Evolutionary conservation across 2,797 vertebrate genomes (phyloP).

Genomic region (Diglossa cyanea): DNA sequence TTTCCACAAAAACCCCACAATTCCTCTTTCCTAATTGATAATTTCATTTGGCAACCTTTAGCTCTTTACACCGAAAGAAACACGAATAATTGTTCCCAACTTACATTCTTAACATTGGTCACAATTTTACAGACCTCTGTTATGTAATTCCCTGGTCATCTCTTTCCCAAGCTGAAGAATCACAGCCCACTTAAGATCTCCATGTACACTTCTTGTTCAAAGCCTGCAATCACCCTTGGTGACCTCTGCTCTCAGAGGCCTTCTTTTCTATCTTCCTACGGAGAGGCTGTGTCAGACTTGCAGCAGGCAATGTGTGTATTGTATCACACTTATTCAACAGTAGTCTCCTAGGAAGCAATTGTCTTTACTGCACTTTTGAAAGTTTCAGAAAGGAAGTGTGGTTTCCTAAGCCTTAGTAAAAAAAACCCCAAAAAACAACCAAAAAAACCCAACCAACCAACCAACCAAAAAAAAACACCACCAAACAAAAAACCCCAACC

Average conservation of each 20-base stretch:
- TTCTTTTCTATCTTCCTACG: not conserved
- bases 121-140: not conserved
- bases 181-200: not conserved
- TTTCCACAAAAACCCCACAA: not conserved
- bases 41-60: not conserved
- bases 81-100: not conserved
- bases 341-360: not conserved
- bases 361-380: not conserved
- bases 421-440: not conserved
- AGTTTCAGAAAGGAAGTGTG: not conserved
- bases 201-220: not conserved
- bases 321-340: not conserved
- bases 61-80: not conserved
- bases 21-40: not conserved
- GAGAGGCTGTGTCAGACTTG: not conserved
- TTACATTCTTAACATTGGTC: not conserved
- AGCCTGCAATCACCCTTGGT: not conserved
- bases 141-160: not conserved
- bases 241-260: not conserved
- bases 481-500: not conserved
- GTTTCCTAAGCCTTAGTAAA: not conserved
- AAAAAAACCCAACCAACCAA: not conserved
- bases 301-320: not conserved
- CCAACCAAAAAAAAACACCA: not conserved
- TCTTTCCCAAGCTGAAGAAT: not conserved